phyloP scores from a whole-genome alignment of 2,888 invertebrate genomes.

The Apoda limacodes region DNA sequence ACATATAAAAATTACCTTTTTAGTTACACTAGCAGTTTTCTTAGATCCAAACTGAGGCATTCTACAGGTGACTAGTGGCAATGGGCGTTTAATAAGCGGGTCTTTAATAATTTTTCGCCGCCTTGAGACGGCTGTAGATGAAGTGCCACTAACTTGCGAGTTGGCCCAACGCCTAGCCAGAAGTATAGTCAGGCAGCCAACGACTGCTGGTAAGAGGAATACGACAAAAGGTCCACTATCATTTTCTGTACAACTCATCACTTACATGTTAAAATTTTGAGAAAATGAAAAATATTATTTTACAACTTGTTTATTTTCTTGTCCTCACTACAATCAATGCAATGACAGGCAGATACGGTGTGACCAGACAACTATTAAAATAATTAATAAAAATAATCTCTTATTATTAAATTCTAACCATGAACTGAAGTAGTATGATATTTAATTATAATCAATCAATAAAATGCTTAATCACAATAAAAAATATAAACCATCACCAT shows the following conservation, averaged over 20 bases:
- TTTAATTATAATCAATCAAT: too few relatives aligned
- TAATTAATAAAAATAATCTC: too few relatives aligned
- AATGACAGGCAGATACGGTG: too few relatives aligned
- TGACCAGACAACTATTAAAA: too few relatives aligned
- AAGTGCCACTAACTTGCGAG: conserved; percentile 53
- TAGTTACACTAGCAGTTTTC: conserved; percentile 40
- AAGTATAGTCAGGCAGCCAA: conserved; percentile 64
- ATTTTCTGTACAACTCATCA: conserved; percentile 70
- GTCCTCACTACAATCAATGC: too few relatives aligned
- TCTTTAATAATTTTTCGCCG: conserved; percentile 65
- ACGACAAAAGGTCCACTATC: conserved; percentile 68
- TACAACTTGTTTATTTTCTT: conserved; percentile 47
- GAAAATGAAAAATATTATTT: too few relatives aligned
- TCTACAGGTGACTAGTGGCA: conserved; percentile 53
- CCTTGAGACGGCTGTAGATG: conserved; percentile 59
- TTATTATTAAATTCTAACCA: too few relatives aligned
- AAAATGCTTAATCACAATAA: too few relatives aligned
- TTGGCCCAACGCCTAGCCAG: conserved; percentile 62
- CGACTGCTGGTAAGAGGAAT: conserved; percentile 64
- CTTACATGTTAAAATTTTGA: conserved; percentile 66
- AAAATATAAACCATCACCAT: too few relatives aligned
- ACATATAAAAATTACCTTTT: conserved; percentile 39
- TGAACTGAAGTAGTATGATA: too few relatives aligned
- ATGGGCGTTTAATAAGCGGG: conserved; percentile 53
- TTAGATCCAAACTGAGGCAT: conserved; percentile 56